Percentiles rank a stretch among this genome's conserved stretches.
Evolutionary conservation across 2,797 vertebrate species (phyloP).

Genomic region (Gymnothorax reevesii): DNA sequence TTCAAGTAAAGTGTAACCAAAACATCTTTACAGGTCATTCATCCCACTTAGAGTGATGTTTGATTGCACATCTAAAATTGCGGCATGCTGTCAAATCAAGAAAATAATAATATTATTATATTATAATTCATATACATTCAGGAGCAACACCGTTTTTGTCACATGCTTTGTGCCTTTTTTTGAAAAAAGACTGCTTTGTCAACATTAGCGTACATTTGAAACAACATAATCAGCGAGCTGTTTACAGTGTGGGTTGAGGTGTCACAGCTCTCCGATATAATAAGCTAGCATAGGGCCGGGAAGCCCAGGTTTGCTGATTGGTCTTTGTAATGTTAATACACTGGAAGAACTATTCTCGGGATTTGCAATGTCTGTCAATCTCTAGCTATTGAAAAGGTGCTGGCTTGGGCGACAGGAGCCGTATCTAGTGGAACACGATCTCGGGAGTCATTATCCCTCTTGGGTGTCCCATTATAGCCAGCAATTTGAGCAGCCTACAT

Average conservation of each 20-base stretch:
- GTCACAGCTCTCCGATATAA: not conserved
- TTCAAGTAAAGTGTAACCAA: too few relatives aligned
- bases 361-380: constrained; percentile 9
- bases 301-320: not conserved
- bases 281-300: not conserved
- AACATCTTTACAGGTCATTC: too few relatives aligned
- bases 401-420: constrained; percentile 10
- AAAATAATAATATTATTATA: not conserved
- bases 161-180: not conserved
- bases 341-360: not conserved
- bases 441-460: constrained; percentile 14
- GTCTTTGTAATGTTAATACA: not conserved
- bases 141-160: not conserved
- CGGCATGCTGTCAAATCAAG: too few relatives aligned
- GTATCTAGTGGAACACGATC: constrained; percentile 1
- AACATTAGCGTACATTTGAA: not conserved
- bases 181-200: not conserved
- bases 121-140: not conserved
- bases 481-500: constrained; percentile 6
- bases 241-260: not conserved
- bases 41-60: too few relatives aligned
- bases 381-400: not conserved
- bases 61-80: too few relatives aligned
- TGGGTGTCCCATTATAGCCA: constrained; percentile 16
- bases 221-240: not conserved